Base-by-base conservation (phyloP, 2,113 vertebrate genomes). In the Hyperoodon ampullatus region DNA sequence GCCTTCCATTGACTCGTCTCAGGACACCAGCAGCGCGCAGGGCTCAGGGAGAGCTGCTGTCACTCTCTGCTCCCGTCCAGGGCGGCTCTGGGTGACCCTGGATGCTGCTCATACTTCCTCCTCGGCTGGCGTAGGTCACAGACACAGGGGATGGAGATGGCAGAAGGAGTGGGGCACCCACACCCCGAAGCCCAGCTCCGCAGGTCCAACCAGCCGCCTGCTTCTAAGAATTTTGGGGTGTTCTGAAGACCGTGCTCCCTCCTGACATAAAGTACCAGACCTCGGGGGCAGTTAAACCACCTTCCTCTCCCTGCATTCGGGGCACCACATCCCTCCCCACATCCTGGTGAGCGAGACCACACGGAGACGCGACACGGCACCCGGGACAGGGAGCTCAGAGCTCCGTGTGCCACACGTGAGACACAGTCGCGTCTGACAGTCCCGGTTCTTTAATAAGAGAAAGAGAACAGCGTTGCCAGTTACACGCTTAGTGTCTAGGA, bases 341-440 rank as follows among this genome's bases (percentile, higher is more conserved):
- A 7, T 71, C 26, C 42, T 30, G 21, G 74, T 21, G 47, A 77
- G 47, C 18, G 5, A 47, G 15, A 5, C 28, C 4, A 1, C 72
- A 75, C 44, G 18, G 44, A 44, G 47, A 10, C 26, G 10, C 26
- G 0, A 0, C 72, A 30, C 1, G 2, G 72, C 8, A 0, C 35
- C 44, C 80, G 39, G 44, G 87, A 16, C 5, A 0, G 6, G n/a
- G 21, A 30, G 19, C 60, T 7, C 35, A 12, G 18, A 39, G 78
- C 70, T 47, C 16, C 3, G 0, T 8, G 0, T 3, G 19, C 53
- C 14, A 3, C 6, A 13, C 47, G 6, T 18, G 42, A 44, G 55
- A 12, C 28, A 5, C 55, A 33, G 28, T 42, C 3, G 0, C 50
- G 8, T 55, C 39, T 2, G 15, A 23, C 9, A 60, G 55, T 24